Conservation (phyloP, 2,797 vertebrate species). For the Syngnathus rostellatus region DNA sequence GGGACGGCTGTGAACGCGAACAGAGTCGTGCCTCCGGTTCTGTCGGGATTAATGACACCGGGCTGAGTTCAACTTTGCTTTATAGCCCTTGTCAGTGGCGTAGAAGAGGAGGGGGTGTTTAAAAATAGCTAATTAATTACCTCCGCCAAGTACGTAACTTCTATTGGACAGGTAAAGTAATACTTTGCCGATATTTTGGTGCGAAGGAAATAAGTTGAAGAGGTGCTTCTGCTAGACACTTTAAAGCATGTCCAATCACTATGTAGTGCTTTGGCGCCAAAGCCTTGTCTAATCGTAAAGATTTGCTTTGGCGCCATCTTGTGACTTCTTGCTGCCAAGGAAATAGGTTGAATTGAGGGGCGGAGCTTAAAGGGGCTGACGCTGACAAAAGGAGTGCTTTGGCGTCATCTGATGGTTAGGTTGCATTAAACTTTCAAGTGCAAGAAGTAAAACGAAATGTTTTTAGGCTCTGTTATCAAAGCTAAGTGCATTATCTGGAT, state of each 20-base stretch:
- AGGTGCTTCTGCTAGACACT: not conserved
- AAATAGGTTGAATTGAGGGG: not conserved
- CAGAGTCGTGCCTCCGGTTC: slow-evolving; percentile 52
- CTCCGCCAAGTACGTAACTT: not conserved
- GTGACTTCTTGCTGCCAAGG: not conserved
- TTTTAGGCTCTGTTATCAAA: no score
- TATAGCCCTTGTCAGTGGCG: slow-evolving; percentile 21
- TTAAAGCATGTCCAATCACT: no score
- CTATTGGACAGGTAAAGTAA: not conserved
- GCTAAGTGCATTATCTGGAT: not conserved
- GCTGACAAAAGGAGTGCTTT: not conserved
- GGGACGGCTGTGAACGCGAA: slow-evolving; percentile 47
- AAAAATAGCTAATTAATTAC: slow-evolving; percentile 4
- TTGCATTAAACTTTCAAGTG: no score
- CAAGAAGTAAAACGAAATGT: no score
- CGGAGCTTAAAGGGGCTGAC: not conserved
- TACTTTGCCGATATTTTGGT: not conserved
- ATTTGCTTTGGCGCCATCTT: not conserved
- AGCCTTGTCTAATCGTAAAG: no score
- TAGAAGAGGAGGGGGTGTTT: not conserved
- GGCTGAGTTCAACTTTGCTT: slow-evolving; percentile 39
- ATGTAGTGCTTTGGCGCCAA: not conserved
- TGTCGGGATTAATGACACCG: slow-evolving; percentile 61
- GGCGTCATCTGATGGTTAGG: not conserved
- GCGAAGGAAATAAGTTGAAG: not conserved